A percentile compares a stretch with the other conserved stretches of the same genome.
These are phyloP conservation scores for Spheniscus humboldti DNA, from an alignment of 2,797 vertebrate species.

Conservation along the genomic window DNA sequence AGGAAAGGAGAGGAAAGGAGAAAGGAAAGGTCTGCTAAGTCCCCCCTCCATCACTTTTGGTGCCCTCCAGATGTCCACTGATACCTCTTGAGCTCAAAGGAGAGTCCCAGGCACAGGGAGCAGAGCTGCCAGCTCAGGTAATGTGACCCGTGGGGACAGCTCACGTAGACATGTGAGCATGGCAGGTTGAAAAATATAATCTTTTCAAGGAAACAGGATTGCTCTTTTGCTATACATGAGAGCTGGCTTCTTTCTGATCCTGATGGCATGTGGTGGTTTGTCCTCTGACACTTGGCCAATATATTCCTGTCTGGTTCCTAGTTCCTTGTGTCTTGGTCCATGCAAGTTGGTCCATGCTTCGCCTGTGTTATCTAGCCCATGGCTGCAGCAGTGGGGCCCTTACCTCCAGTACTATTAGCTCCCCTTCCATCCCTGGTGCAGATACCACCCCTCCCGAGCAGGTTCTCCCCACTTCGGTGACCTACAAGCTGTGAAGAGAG, in stretches of 20 bases:
- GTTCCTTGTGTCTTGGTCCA: not conserved
- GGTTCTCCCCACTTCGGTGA: not conserved
- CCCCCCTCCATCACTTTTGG: not conserved
- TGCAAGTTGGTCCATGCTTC: not conserved
- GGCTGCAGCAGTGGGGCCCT: not conserved
- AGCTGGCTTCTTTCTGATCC: not conserved
- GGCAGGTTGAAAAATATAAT: not conserved
- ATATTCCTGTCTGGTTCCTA: not conserved
- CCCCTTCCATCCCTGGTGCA: not conserved
- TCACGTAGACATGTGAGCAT: accelerated
- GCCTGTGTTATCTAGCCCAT: not conserved
- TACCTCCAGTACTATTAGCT: not conserved
- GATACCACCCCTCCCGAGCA: not conserved
- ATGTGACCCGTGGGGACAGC: not conserved
- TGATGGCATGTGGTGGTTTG: not conserved
- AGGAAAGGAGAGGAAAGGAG: not conserved
- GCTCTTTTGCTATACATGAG: not conserved
- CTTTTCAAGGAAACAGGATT: not conserved
- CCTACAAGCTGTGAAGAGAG: not conserved
- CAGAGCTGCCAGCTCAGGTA: not conserved
- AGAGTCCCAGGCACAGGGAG: not conserved
- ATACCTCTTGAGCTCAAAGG: not conserved
- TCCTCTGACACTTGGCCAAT: not conserved
- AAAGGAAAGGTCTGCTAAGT: not conserved
- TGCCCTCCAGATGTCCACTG: not conserved